These are phyloP conservation scores for Colostygia pectinataria DNA, from an alignment of 2,888 invertebrate species.

Conservation along the genomic window DNA sequence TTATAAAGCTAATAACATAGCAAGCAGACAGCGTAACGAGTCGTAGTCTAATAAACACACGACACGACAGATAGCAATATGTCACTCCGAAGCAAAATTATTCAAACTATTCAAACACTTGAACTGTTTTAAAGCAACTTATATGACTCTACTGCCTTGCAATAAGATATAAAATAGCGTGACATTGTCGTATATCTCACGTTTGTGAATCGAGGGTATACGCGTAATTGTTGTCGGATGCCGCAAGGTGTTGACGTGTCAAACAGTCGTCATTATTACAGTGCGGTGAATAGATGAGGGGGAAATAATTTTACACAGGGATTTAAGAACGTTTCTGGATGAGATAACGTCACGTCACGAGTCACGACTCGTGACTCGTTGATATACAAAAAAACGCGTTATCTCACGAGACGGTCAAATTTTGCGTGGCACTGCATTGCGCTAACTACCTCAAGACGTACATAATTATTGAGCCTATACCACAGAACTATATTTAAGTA, in stretches of 20 bases:
- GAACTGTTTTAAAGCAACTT: background rate
- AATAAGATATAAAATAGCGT: slow-evolving; percentile 4
- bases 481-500: no score
- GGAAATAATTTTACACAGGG: slow-evolving; percentile 1
- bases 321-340: background rate
- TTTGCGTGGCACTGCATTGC: no score
- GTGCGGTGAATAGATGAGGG: slow-evolving; percentile 8
- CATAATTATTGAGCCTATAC: no score
- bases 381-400: no score
- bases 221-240: slow-evolving; percentile 11
- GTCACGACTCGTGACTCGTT: no score
- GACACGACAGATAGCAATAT: slow-evolving; percentile 18
- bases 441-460: no score
- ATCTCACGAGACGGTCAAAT: no score
- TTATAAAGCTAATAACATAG: slow-evolving; percentile 15
- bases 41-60: slow-evolving; percentile 12
- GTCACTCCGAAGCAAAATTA: slow-evolving; percentile 16
- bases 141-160: background rate
- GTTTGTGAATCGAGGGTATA: slow-evolving; percentile 16
- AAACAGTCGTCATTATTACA: slow-evolving; percentile 15
- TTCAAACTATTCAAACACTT: slow-evolving; percentile 18
- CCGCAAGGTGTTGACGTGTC: slow-evolving; percentile 22
- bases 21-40: slow-evolving; percentile 7
- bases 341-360: background rate
- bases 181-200: background rate